A percentile compares a stretch with the other conserved stretches of the same genome.
Conservation (phyloP, 2,888 invertebrate genomes). For the Branchellion lobata region DNA sequence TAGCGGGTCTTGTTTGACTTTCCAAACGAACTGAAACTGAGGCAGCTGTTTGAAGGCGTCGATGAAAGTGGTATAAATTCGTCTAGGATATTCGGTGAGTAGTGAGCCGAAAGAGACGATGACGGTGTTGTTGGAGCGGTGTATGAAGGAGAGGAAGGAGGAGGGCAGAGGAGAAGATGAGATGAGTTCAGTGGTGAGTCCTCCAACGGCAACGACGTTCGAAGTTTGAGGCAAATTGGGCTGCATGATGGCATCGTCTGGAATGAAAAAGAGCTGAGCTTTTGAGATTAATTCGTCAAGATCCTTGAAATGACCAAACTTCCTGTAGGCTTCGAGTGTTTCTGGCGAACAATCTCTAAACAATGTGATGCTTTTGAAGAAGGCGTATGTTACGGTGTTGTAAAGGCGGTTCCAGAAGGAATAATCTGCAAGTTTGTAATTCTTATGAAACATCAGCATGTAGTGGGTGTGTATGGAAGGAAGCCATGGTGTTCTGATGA, state of each 20-base stretch:
- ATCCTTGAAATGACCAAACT: slow-evolving; percentile 34
- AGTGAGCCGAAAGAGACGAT: slow-evolving; percentile 43
- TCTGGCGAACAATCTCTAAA: slow-evolving; percentile 2
- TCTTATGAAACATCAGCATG: neutral
- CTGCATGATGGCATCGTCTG: slow-evolving; percentile 26
- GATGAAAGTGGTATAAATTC: slow-evolving; percentile 12
- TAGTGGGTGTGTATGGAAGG: slow-evolving; percentile 39
- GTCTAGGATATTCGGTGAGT: slow-evolving; percentile 11
- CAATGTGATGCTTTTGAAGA: neutral
- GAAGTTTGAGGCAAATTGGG: slow-evolving; percentile 24
- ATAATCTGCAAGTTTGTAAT: neutral
- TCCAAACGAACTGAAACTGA: slow-evolving; percentile 40
- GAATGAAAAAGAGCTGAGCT: slow-evolving; percentile 36
- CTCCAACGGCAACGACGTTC: slow-evolving; percentile 43
- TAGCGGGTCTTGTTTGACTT: slow-evolving; percentile 24
- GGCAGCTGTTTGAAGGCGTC: slow-evolving; percentile 36
- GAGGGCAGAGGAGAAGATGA: slow-evolving; percentile 22
- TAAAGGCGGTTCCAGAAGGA: slow-evolving; percentile 15
- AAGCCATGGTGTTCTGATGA: slow-evolving; percentile 35
- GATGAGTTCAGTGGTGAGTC: slow-evolving; percentile 25
- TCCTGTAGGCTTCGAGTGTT: slow-evolving; percentile 25
- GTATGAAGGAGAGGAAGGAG: slow-evolving; percentile 13
- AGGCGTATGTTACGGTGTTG: neutral
- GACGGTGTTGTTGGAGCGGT: slow-evolving; percentile 6
- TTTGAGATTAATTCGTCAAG: slow-evolving; percentile 33